A percentile compares a stretch with the other conserved stretches of the same genome.
These are phyloP conservation scores for Alcedo atthis DNA, from an alignment of 2,797 vertebrate species.

Conservation along the genomic window DNA sequence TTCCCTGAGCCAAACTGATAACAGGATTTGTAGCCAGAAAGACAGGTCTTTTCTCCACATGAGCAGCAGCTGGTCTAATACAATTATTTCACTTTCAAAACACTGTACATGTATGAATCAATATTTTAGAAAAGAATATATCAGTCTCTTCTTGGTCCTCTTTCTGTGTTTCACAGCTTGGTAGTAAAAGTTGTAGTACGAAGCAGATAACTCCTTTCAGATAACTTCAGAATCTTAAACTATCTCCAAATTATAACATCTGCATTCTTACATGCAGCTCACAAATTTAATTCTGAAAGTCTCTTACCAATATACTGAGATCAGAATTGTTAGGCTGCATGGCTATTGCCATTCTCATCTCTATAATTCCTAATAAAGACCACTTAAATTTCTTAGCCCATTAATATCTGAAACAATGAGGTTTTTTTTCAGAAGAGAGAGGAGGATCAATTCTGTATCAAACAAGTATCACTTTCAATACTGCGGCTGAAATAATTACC, in stretches of 20 bases:
- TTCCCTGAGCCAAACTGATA: neutral
- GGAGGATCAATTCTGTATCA: neutral
- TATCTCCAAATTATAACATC: conserved; percentile 36
- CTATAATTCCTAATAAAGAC: conserved; percentile 48
- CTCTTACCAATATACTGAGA: conserved; percentile 56
- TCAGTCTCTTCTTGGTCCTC: neutral
- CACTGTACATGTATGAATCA: neutral
- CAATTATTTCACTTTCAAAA: neutral
- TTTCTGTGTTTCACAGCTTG: neutral
- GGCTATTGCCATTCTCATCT: conserved; percentile 27
- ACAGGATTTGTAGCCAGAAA: neutral
- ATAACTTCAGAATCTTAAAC: conserved; percentile 54
- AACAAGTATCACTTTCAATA: neutral
- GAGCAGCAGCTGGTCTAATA: neutral
- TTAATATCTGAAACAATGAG: conserved; percentile 30
- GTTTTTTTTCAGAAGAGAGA: neutral
- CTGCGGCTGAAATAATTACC: neutral
- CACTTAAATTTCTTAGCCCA: conserved; percentile 53
- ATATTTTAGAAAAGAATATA: neutral
- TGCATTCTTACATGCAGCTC: conserved; percentile 47
- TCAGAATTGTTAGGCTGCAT: neutral
- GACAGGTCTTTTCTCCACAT: neutral
- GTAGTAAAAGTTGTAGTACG: conserved; percentile 46
- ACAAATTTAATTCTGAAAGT: conserved; percentile 72
- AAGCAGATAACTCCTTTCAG: conserved; percentile 39